Evolutionary conservation across 2,888 invertebrate genomes (phyloP).

Genomic region (Camptogramma bilineatum): DNA sequence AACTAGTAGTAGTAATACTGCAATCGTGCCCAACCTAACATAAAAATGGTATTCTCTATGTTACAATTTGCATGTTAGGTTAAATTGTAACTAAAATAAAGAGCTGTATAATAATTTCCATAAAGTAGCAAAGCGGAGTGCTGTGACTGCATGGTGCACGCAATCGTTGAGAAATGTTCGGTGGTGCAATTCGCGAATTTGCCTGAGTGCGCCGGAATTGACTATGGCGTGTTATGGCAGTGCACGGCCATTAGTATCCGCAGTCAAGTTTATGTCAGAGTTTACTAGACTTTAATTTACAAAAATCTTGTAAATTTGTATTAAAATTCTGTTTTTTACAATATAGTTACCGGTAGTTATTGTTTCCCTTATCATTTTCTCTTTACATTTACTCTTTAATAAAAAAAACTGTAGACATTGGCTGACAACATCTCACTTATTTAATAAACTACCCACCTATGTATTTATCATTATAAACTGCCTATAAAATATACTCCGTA

Average conservation of each 20-base stretch:
- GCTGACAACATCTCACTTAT: too few relatives aligned
- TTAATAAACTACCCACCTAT: too few relatives aligned
- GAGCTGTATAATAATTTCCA: conserved; percentile 41
- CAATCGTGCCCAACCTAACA: conserved; percentile 9
- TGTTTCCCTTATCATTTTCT: not conserved
- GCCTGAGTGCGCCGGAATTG: conserved; percentile 29
- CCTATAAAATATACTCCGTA: not conserved
- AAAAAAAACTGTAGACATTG: too few relatives aligned
- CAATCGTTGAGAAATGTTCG: conserved; percentile 51
- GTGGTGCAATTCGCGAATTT: conserved; percentile 34
- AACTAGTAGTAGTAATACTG: too few relatives aligned
- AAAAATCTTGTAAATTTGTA: not conserved
- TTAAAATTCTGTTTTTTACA: not conserved
- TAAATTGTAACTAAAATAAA: conserved; percentile 36
- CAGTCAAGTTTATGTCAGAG: conserved; percentile 11
- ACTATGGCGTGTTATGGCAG: conserved; percentile 30
- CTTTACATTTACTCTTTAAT: too few relatives aligned
- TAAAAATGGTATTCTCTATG: conserved; percentile 27
- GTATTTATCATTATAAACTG: too few relatives aligned
- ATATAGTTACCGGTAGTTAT: too few relatives aligned
- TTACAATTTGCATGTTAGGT: conserved; percentile 32
- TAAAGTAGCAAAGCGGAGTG: conserved; percentile 47
- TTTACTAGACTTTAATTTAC: not conserved
- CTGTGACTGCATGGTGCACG: conserved; percentile 48
- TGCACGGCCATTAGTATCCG: conserved; percentile 11